phyloP scores from a whole-genome alignment of 2,797 vertebrate species.

The Amniataba percoides region DNA sequence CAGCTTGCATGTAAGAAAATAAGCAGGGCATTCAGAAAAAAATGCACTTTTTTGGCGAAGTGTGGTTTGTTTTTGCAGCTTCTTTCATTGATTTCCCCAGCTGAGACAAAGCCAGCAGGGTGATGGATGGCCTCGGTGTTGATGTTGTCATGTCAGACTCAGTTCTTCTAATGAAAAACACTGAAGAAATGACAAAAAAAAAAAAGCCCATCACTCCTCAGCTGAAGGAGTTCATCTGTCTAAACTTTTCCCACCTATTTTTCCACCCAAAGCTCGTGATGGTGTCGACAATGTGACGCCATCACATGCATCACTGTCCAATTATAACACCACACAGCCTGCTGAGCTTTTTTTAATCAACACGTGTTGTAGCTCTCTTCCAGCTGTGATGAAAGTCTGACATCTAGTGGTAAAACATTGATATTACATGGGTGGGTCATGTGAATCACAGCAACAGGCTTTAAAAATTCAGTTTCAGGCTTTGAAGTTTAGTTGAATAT shows the following conservation, averaged over 20 bases:
- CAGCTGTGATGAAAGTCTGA: slow-evolving; percentile 37
- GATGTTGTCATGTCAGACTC: background rate
- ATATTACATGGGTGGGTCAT: background rate
- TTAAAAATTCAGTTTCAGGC: background rate
- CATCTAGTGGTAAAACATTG: slow-evolving; percentile 42
- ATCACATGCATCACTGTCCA: background rate
- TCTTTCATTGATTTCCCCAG: background rate
- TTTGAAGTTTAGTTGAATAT: background rate
- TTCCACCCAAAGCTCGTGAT: background rate
- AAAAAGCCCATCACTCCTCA: too few species aligned
- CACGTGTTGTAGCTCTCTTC: fast-evolving
- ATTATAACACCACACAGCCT: too few species aligned
- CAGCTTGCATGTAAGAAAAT: background rate
- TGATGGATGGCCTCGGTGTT: background rate
- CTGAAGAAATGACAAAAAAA: background rate
- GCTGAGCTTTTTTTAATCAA: background rate
- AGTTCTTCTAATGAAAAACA: background rate
- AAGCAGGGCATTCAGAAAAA: too few species aligned
- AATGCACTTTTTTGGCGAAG: background rate
- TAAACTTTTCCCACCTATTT: background rate
- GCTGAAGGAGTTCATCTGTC: background rate
- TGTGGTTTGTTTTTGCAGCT: background rate
- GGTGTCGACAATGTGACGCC: slow-evolving; percentile 5
- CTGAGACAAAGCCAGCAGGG: background rate
- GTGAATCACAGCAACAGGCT: background rate